Evolutionary conservation across 2,797 vertebrate genomes (phyloP), one percentile per base, ranked within the genome.

Genomic region (Pempheris klunzingeri): DNA sequence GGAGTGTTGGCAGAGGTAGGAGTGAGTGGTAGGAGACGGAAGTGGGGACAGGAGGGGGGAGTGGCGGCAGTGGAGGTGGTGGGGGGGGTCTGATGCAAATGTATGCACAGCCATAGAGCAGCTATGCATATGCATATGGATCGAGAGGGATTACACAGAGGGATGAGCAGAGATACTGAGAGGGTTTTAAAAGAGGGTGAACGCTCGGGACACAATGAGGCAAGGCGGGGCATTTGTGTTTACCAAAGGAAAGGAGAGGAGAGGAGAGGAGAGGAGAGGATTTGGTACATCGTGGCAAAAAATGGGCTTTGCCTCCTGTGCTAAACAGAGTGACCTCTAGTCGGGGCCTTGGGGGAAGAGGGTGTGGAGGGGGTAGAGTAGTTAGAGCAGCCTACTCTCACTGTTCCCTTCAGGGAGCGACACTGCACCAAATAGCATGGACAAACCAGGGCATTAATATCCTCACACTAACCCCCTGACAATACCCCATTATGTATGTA

Each of bases 401-500:
- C 87, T 82, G 89, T 91, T 94, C 90, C 93, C 94, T 93, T 94
- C 88, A 86, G 93, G 92, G 91, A 95, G 91, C 92, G 79, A 91
- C 88, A 93, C 87, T 91, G 92, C 91, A 92, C 91, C 91, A 93
- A 93, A 93, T 89, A 91, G 88, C 92, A 79, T 83, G 90, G 90
- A 88, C 90, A 86, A 92, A 93, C 90, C 91, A 90, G 77, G 77
- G 90, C 92, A 95, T 95, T 95, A 95, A 95, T 95, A 95, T 94
- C 92, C 87, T 84, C 81, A 81, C 89, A 87, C 89, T 90, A 93
- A 92, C 90, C 93, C 90, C 92, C 84, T 93, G 93, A 94, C 92
- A 94, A 95, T 94, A 94, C 77, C 80, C 93, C 90, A 93, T 95
- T 95, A 95, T 93, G 86, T 93, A 94, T 94, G 92, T 89, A 94